phyloP scores from a whole-genome alignment of 2,113 vertebrate genomes.

The Opisthocomus hoazin region DNA sequence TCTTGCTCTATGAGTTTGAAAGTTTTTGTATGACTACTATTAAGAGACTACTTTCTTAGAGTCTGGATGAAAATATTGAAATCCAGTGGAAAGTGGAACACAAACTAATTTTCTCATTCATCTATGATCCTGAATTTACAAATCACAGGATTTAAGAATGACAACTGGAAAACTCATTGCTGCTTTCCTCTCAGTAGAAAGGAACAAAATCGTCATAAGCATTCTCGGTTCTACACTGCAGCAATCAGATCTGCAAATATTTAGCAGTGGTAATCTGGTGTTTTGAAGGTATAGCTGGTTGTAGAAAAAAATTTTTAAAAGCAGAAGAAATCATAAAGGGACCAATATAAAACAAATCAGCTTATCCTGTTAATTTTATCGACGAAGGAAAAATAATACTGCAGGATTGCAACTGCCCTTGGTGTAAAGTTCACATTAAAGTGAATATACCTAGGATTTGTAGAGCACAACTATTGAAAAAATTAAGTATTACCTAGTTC shows the following conservation, averaged over 20 bases:
- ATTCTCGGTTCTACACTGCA: not conserved
- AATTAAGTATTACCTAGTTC: not conserved
- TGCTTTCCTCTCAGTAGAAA: not conserved
- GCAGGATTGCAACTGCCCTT: not conserved
- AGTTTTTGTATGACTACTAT: not conserved
- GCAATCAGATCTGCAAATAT: not conserved
- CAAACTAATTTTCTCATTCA: not conserved
- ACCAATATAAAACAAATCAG: not conserved
- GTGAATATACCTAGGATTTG: not conserved
- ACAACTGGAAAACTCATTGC: not conserved
- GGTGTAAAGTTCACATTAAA: not conserved
- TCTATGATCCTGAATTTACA: not conserved
- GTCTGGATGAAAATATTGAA: not conserved
- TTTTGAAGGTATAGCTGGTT: not conserved
- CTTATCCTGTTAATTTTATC: not conserved
- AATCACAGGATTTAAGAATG: not conserved
- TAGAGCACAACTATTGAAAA: not conserved
- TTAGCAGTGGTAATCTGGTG: not conserved
- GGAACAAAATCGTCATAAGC: not conserved
- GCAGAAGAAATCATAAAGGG: not conserved
- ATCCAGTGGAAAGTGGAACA: not conserved
- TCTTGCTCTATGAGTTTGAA: not conserved
- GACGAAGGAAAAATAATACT: not conserved
- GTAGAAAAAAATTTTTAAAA: not conserved
- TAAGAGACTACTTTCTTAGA: not conserved